Percentiles rank a stretch among this genome's conserved stretches.
These are phyloP conservation scores for Gobionotothen gibberifrons DNA, from an alignment of 2,797 vertebrate genomes.

Conservation along the genomic window DNA sequence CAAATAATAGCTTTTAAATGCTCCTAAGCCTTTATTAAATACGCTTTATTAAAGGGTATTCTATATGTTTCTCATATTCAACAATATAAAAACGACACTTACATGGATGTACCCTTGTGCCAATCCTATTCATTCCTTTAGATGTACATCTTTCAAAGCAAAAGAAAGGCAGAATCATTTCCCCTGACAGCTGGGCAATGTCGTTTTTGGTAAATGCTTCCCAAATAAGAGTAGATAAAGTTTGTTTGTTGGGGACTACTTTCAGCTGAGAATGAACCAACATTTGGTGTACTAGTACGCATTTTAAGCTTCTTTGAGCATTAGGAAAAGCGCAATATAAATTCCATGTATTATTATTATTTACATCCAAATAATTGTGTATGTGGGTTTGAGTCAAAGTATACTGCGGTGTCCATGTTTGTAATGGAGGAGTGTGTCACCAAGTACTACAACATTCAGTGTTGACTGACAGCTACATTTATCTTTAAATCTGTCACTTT, in stretches of 20 bases:
- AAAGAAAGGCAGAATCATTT: background rate
- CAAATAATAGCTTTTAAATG: background rate
- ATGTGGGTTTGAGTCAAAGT: background rate
- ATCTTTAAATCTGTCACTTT: background rate
- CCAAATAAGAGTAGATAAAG: background rate
- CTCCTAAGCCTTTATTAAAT: background rate
- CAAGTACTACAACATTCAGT: background rate
- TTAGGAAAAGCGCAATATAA: too few species aligned
- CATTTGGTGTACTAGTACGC: background rate
- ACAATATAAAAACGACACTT: background rate
- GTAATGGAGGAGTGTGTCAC: background rate
- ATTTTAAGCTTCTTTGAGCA: too few species aligned
- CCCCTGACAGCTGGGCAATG: background rate
- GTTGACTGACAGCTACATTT: background rate
- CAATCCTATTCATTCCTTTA: background rate
- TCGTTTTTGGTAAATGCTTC: background rate
- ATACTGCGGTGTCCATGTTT: background rate
- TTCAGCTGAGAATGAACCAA: background rate
- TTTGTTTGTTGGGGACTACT: background rate
- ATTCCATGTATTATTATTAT: background rate
- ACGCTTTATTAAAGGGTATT: slow-evolving; percentile 1
- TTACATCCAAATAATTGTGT: background rate
- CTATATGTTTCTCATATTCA: slow-evolving; percentile 10
- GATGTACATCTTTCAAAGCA: background rate
- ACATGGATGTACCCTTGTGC: too few species aligned